A percentile compares a stretch with the other conserved stretches of the same genome.
Evolutionary conservation across 1,140 invertebrate genomes (phyloP).

Genomic region (Adoxophyes honmai): DNA sequence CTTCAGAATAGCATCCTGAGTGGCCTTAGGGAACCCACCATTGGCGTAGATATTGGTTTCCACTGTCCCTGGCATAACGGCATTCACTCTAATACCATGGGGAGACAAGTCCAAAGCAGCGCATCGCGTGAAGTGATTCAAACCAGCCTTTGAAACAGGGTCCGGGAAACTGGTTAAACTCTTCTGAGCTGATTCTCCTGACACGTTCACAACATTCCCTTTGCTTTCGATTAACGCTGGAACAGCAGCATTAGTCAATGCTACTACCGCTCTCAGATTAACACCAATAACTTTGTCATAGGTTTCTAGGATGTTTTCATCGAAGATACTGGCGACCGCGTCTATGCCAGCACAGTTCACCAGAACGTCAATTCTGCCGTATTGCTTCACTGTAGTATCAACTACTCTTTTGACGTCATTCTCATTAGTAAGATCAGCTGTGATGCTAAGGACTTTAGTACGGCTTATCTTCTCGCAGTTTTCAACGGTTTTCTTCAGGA

Average conservation of each 20-base stretch:
- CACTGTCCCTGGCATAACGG: conserved; percentile 85
- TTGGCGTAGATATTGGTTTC: conserved; percentile 83
- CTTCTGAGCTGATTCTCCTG: conserved; percentile 84
- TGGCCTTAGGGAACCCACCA: conserved; percentile 44
- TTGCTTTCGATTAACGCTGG: conserved; percentile 84
- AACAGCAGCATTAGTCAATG: conserved; percentile 84
- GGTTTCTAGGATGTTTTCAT: conserved; percentile 78
- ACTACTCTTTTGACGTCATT: conserved; percentile 80
- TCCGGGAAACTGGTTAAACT: conserved; percentile 82
- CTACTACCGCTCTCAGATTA: conserved; percentile 85
- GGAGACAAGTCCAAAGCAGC: conserved; percentile 81
- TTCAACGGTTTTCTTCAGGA: conserved; percentile 67
- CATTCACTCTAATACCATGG: conserved; percentile 86
- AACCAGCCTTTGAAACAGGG: conserved; percentile 87
- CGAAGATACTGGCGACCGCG: conserved; percentile 75
- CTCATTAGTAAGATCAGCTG: conserved; percentile 83
- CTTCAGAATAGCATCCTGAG: conserved; percentile 34
- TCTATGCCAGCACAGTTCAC: conserved; percentile 87
- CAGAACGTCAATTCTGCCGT: conserved; percentile 82
- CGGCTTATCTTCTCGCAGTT: conserved; percentile 76
- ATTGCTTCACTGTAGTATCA: conserved; percentile 78
- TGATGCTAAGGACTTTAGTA: conserved; percentile 68
- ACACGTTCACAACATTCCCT: conserved; percentile 89
- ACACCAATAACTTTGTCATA: conserved; percentile 84
- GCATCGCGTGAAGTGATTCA: conserved; percentile 89